Base-by-base conservation (phyloP, 2,113 vertebrate genomes). In the Nothocercus julius region DNA sequence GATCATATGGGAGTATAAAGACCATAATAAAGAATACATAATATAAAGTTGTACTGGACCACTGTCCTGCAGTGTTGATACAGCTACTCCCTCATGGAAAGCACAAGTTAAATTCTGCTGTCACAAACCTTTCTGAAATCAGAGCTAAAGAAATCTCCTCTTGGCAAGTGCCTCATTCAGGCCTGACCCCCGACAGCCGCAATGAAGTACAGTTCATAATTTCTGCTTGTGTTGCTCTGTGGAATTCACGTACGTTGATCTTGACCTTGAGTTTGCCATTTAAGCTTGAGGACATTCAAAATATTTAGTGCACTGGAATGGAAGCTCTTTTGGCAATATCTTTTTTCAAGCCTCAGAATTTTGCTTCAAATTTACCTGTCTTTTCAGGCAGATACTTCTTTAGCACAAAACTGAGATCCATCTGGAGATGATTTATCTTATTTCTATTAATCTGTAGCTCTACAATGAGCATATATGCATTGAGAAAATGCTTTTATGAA, bases 201-300 rank as follows among this genome's bases (percentile, higher is more conserved):
- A 47, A 28, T 4, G 3, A 85, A 28, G 68, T 78, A n/a, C 17
- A 5, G 75, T 87, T 91, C 89, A 64, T 95, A 86, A 75, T 95
- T 96, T 96, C 85, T 95, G 82, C 91, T 88, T 86, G 76, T 93
- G 68, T 90, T 95, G 73, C 56, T 95, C 73, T 61, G 82, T 75
- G 91, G 94, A 95, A 95, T 95, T 95, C 36, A 5, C 44, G 38
- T 36, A 13, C 2, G 1, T 76, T 91, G 61, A 44, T 93, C 66
- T 81, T 93, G 87, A 95, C 92, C 76, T 96, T 96, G 80, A 56
- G 61, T 78, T 93, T 90, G 7, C 51, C 67, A 36, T 49, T 59
- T 84, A 72, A 81, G 10, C 51, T 80, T 70, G 45, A 61, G 56
- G 93, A 70, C 3, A 1, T 13, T 68, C 28, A 61, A 90, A 90